These are phyloP conservation scores for Scarus forsteni DNA, from an alignment of 2,797 vertebrate genomes.

Conservation along the genomic window DNA sequence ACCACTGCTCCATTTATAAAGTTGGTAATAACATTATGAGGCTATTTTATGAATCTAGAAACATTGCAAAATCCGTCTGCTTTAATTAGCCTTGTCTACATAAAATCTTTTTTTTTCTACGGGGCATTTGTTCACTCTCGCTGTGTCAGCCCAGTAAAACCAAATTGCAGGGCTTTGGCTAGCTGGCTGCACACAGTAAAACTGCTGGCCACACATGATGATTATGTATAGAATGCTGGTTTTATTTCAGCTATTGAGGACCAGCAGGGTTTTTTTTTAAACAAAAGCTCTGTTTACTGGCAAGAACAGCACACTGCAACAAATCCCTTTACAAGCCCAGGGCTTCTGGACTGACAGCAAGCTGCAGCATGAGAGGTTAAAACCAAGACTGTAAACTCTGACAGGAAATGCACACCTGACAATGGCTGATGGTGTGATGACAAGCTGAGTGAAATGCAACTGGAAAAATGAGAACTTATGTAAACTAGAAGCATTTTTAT, in stretches of 20 bases:
- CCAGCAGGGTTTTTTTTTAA: slow-evolving; percentile 66
- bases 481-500: slow-evolving; percentile 25
- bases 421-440: slow-evolving; percentile 54
- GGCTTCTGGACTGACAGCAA: slow-evolving; percentile 53
- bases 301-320: slow-evolving; percentile 61
- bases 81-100: slow-evolving; percentile 69
- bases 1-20: slow-evolving; percentile 32
- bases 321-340: slow-evolving; percentile 64
- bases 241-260: slow-evolving; percentile 65
- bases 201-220: slow-evolving; percentile 79
- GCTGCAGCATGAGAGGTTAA: slow-evolving; percentile 40
- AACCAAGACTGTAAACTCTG: slow-evolving; percentile 48
- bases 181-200: slow-evolving; percentile 78
- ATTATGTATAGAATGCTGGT: slow-evolving; percentile 72
- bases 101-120: slow-evolving; percentile 71
- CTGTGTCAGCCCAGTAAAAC: slow-evolving; percentile 83
- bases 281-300: slow-evolving; percentile 72
- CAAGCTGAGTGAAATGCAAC: slow-evolving; percentile 40
- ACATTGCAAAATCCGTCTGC: slow-evolving; percentile 49
- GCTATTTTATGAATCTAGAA: slow-evolving; percentile 46
- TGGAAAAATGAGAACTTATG: slow-evolving; percentile 15
- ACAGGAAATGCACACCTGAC: slow-evolving; percentile 68
- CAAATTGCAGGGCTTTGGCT: slow-evolving; percentile 81
- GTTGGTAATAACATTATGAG: slow-evolving; percentile 37
- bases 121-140: slow-evolving; percentile 75